Percentiles rank a stretch among this genome's conserved stretches.
These are phyloP conservation scores for Oegoconia quadripuncta DNA, from an alignment of 2,888 invertebrate genomes.

Conservation along the genomic window DNA sequence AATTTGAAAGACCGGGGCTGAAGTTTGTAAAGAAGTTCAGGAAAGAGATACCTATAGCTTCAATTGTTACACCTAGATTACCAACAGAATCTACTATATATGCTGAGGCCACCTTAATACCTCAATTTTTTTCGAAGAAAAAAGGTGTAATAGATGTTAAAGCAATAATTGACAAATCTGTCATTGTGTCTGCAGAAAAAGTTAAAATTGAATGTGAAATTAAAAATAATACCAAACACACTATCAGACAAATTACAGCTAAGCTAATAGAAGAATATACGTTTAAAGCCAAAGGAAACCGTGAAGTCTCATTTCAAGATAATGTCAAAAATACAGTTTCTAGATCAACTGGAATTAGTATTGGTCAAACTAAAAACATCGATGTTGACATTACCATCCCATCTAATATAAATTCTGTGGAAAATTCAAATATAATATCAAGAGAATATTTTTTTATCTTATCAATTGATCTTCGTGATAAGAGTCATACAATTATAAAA, in stretches of 20 bases:
- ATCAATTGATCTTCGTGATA: slow-evolving; percentile 11
- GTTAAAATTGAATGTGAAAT: slow-evolving; percentile 16
- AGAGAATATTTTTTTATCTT: slow-evolving; percentile 16
- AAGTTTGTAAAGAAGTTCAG: slow-evolving; percentile 11
- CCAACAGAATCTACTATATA: slow-evolving; percentile 16
- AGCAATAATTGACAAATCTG: slow-evolving; percentile 17
- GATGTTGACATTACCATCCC: slow-evolving; percentile 15
- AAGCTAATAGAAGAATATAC: slow-evolving; percentile 13
- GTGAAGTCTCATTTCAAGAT: slow-evolving; percentile 3
- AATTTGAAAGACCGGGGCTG: slow-evolving; percentile 13
- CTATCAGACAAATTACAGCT: slow-evolving; percentile 13
- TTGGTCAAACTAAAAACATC: slow-evolving; percentile 11
- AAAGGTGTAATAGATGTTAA: slow-evolving; percentile 15
- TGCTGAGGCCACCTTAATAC: slow-evolving; percentile 15
- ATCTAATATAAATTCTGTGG: slow-evolving; percentile 11
- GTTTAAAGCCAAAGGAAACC: slow-evolving; percentile 10
- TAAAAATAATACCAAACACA: slow-evolving; percentile 18
- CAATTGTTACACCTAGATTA: slow-evolving; percentile 9
- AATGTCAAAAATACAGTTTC: slow-evolving; percentile 10
- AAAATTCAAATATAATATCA: slow-evolving; percentile 13
- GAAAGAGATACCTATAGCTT: slow-evolving; percentile 11
- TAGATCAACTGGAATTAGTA: slow-evolving; percentile 6
- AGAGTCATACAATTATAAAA: slow-evolving; percentile 12
- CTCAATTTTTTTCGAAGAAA: slow-evolving; percentile 10
- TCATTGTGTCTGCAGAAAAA: slow-evolving; percentile 11